Evolutionary conservation across 2,888 invertebrate species (phyloP), one percentile per base, ranked within the genome.

Genomic region (Torymus texanus): DNA sequence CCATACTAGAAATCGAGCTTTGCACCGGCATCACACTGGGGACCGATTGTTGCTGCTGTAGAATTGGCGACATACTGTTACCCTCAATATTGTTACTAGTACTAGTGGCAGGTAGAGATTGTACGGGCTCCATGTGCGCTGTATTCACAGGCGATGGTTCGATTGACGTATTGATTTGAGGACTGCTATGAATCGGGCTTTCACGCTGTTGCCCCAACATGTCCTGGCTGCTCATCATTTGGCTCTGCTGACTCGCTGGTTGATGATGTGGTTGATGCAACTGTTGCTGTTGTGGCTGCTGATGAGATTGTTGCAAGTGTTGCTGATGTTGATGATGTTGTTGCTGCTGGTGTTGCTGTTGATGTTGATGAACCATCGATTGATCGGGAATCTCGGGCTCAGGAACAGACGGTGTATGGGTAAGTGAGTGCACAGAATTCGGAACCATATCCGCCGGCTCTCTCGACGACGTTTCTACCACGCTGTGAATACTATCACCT

Each of bases 71-170:
- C 29, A 78, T 78, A 50, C 73, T 81, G 59, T 82, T 83, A 77
- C 87, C 86, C 13, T 90, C 89, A 56, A 86, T 80, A 71, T 85
- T 88, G 53, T 88, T 90, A 72, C 88, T 89, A 56, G 90, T 89
- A 81, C 90, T 90, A 18, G 90, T 88, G 14, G 87, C 87, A 55
- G 90, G 90, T 79, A 90, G 78, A 11, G 88, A 87, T 76, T 90
- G 90, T n/a, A 89, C 88, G n/a, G 87, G 85, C 56, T 87, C 88
- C 8, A 88, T 83, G 51, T 86, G 87, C 24, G 83, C 65, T 50
- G 84, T 81, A 74, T 84, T 86, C 2, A 77, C 75, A 18, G 85
- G n/a, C 24, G 85, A 75, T 53, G 85, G 85, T 72, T 89, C 89
- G 56, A 84, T 82, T 2, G 85, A 75, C 55, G 86, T 74, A 81